A percentile compares a stretch with the other conserved stretches of the same genome.
Conservation (phyloP, 2,797 vertebrate genomes). For the Merluccius polli region DNA sequence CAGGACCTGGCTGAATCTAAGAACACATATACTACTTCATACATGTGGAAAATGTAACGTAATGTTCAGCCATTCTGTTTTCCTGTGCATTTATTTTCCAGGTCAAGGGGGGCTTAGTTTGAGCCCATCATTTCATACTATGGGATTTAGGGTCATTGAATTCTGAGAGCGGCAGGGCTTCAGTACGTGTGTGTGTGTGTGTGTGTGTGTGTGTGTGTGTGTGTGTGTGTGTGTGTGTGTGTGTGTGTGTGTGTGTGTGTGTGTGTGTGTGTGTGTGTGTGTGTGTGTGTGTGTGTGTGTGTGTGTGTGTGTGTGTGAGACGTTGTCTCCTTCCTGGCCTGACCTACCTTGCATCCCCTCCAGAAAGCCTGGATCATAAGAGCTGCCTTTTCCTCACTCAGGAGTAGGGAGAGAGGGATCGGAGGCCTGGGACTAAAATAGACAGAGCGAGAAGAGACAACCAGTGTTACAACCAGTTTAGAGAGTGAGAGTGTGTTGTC, state of each 20-base stretch:
- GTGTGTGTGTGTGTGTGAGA: too few relatives aligned
- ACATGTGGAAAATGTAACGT: not conserved
- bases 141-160: not conserved
- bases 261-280: not conserved
- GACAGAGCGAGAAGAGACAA: not conserved
- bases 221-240: not conserved
- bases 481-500: not conserved
- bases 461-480: too few relatives aligned
- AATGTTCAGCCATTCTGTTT: not conserved
- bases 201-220: too few relatives aligned
- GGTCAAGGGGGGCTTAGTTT: not conserved
- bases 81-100: not conserved
- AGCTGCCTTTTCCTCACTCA: slow-evolving; percentile 79
- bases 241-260: not conserved
- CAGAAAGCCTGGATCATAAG: slow-evolving; percentile 86
- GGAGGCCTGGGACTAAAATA: slow-evolving; percentile 78
- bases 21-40: not conserved
- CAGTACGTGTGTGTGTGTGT: too few relatives aligned
- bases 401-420: slow-evolving; percentile 75
- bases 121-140: not conserved
- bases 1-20: not conserved
- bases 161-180: not conserved
- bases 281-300: not conserved
- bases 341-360: slow-evolving; percentile 84
- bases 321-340: not conserved